A percentile compares a stretch with the other conserved stretches of the same genome.
Conservation (phyloP, 2,888 invertebrate genomes). For the Meteorus cinctellus region DNA sequence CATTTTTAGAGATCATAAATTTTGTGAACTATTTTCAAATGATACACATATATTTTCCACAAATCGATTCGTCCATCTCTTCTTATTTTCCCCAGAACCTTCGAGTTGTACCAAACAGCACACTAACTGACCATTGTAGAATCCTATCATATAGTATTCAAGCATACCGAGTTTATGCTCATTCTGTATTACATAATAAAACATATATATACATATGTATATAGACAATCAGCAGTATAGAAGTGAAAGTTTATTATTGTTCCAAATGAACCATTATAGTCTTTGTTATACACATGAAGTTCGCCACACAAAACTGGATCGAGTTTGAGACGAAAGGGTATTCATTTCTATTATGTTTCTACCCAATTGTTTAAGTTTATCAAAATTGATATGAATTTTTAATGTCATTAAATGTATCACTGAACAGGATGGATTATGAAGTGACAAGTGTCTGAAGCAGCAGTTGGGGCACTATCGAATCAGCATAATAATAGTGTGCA, state of each 20-base stretch:
- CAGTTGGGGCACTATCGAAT: background rate
- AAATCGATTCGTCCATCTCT: background rate
- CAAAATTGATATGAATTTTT: background rate
- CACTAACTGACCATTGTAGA: background rate
- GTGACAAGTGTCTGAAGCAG: constrained; percentile 3
- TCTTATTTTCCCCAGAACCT: background rate
- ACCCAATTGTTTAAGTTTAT: background rate
- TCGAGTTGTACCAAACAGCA: background rate
- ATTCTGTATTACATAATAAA: background rate
- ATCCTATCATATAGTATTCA: background rate
- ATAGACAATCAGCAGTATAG: background rate
- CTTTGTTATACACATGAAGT: background rate
- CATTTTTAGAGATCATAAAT: no score
- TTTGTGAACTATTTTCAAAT: no score
- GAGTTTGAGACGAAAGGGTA: background rate
- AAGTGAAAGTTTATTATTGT: constrained; percentile 3
- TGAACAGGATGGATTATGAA: background rate
- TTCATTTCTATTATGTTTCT: background rate
- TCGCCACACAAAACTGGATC: background rate
- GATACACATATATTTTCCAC: background rate
- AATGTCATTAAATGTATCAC: background rate
- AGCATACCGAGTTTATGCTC: background rate
- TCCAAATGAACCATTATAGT: background rate
- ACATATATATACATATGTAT: background rate
- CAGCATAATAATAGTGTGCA: constrained; percentile 1